Base-by-base conservation (phyloP, 2,888 invertebrate genomes). In the Zele albiditarsus region DNA sequence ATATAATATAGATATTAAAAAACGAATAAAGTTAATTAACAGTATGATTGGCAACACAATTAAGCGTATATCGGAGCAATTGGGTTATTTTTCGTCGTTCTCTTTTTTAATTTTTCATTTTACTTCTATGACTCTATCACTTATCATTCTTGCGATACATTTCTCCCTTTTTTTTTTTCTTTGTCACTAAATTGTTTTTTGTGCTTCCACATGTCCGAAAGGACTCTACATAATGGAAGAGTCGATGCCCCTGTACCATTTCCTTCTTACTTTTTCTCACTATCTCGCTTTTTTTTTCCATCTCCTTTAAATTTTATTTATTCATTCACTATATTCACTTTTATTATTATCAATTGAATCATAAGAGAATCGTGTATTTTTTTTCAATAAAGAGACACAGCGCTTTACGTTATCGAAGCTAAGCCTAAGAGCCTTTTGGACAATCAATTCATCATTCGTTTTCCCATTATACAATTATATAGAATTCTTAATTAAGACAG, bases 21-120 rank as follows among this genome's bases (percentile, higher is more conserved):
- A 83, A 83, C 82, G 82, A 83, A 82, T 79, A 81, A 74, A 81
- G 79, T 80, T 80, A 82, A 81, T 83, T 82, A 84, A 84, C 79
- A 81, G 63, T 82, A 83, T 83, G 82, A 86, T 86, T 87, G 86
- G 86, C 86, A 87, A 87, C 86, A 86, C 84, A 86, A 86, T 86
- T 86, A 87, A 87, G 86, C 87, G 86, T 86, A 87, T 84, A 82
- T 84, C 81, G 82, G 84, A 85, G 84, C 84, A 83, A 81, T 83
- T 85, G 85, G 83, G 82, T 84, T 53, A 20, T 53, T 20, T 53
- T 83, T 80, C 77, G 79, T 78, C 78, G 76, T 76, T 77, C 58
- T 67, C 58, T 46, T 57, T 62, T 73, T 25, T 27, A 49, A 27
- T 71, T 53, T 58, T 73, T 58, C 8, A 33, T 76, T 73, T 71